A percentile compares a stretch with the other conserved stretches of the same genome.
Conservation (phyloP, 2,113 vertebrate genomes). For the Bubo blakistoni region DNA sequence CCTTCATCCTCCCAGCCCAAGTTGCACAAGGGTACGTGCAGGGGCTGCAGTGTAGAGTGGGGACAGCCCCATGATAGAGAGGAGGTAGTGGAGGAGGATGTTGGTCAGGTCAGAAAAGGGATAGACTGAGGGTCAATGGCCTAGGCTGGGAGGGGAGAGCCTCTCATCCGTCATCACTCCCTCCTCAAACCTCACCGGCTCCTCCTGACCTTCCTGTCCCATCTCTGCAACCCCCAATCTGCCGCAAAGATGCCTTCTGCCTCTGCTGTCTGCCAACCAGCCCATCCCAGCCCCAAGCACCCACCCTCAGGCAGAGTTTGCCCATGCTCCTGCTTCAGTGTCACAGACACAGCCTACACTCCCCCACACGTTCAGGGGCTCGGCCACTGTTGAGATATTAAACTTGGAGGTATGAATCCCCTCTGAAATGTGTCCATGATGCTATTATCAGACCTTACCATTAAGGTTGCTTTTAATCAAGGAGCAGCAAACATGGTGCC, state of each 20-base stretch:
- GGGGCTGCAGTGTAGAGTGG: not conserved
- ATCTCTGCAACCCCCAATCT: not conserved
- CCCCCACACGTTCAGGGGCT: not conserved
- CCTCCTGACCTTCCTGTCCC: not conserved
- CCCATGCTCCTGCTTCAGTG: rapidly evolving
- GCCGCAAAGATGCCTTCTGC: not conserved
- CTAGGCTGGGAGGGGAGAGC: not conserved
- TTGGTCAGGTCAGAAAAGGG: not conserved
- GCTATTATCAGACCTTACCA: not conserved
- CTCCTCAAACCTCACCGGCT: not conserved
- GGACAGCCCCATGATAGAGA: rapidly evolving
- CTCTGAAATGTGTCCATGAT: not conserved
- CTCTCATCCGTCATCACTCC: rapidly evolving
- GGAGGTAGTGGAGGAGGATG: not conserved
- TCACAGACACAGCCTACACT: rapidly evolving
- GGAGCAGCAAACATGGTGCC: not conserved
- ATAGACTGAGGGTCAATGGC: not conserved
- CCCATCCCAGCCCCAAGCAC: rapidly evolving
- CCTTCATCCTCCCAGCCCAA: not conserved
- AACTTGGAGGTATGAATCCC: not conserved
- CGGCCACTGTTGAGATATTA: not conserved
- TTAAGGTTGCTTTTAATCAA: not conserved
- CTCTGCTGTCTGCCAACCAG: not conserved
- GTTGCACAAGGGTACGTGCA: rapidly evolving
- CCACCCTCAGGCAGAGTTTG: not conserved